phyloP scores from a whole-genome alignment of 2,888 invertebrate species.

The Dinocampus coccinellae region DNA sequence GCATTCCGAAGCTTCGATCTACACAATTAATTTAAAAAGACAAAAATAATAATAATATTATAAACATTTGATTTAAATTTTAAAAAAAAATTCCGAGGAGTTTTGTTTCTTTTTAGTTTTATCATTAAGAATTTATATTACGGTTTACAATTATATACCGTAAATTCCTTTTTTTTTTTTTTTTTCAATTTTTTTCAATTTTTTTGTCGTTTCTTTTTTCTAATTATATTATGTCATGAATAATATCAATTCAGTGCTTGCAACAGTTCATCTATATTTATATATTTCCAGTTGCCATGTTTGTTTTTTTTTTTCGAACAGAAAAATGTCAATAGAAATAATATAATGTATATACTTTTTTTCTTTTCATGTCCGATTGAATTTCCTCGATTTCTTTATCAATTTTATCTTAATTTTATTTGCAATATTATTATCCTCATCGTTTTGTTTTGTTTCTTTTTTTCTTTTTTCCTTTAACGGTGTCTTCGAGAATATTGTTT shows the following conservation, averaged over 20 bases:
- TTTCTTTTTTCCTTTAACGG: background rate
- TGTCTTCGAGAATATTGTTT: conserved; percentile 6
- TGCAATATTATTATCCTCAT: background rate
- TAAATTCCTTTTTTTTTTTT: background rate
- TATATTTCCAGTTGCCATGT: background rate
- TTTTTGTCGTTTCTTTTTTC: background rate
- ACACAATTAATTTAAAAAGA: background rate
- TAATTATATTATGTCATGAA: conserved; percentile 17
- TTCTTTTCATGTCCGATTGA: background rate
- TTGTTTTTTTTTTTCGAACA: background rate
- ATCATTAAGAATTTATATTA: background rate
- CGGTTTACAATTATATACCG: background rate
- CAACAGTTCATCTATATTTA: background rate
- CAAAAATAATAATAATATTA: background rate
- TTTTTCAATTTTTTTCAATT: background rate
- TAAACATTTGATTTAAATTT: background rate
- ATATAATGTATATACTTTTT: background rate
- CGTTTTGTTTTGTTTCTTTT: background rate
- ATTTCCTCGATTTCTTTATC: background rate
- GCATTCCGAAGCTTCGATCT: conserved; percentile 23
- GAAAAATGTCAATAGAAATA: background rate
- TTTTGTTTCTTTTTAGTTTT: background rate
- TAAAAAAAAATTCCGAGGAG: background rate
- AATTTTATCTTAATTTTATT: background rate
- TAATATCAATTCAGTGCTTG: conserved; percentile 30